Evolutionary conservation across 1,140 invertebrate genomes (phyloP).

Genomic region (Wasmannia auropunctata): DNA sequence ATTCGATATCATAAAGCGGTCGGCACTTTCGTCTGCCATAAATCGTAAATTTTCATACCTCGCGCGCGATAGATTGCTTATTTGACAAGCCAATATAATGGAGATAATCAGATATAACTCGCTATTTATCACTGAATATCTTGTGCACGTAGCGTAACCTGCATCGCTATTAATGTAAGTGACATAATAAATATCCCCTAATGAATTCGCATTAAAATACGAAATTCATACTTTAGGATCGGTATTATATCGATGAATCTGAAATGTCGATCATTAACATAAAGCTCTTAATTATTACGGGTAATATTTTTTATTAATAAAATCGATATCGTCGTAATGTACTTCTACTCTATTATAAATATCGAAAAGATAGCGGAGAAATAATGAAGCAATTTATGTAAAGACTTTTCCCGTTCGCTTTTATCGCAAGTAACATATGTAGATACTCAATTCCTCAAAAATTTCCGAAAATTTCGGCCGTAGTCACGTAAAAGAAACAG

Average conservation of each 20-base stretch:
- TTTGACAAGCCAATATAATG: constrained; percentile 2
- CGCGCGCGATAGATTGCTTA: neutral
- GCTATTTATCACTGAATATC: neutral
- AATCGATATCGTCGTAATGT: neutral
- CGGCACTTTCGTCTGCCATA: neutral
- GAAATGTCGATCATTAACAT: neutral
- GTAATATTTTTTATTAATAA: neutral
- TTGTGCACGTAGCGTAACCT: neutral
- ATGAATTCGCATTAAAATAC: neutral
- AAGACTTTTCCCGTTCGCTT: neutral
- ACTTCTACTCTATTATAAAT: neutral
- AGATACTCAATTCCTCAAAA: too few species aligned
- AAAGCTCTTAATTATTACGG: neutral
- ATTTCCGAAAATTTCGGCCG: neutral
- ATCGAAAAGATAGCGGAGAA: neutral
- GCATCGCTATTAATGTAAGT: neutral
- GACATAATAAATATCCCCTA: neutral
- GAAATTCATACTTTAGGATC: neutral
- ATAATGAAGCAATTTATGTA: neutral
- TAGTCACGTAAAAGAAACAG: neutral
- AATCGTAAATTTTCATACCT: constrained; percentile 10
- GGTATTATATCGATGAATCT: neutral
- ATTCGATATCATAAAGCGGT: constrained; percentile 18
- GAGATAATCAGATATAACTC: neutral
- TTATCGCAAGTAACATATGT: neutral